phyloP scores from a whole-genome alignment of 2,113 vertebrate species.

The Chamaea fasciata region DNA sequence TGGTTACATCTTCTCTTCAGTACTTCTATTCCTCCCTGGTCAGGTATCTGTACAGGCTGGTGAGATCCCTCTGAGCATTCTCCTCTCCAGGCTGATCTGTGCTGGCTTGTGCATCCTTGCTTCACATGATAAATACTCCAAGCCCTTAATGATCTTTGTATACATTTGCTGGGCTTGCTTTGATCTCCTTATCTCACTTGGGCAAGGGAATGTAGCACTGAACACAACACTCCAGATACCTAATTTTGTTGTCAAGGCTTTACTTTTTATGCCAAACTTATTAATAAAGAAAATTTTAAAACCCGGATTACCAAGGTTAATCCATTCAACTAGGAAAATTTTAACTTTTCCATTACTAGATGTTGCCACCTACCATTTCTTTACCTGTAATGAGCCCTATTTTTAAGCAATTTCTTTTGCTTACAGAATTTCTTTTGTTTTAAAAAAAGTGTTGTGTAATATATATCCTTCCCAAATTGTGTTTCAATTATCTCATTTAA shows the following conservation, averaged over 20 bases:
- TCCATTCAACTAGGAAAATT: background rate
- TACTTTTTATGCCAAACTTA: background rate
- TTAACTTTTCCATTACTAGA: background rate
- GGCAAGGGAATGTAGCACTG: background rate
- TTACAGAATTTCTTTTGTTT: background rate
- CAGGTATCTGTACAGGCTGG: background rate
- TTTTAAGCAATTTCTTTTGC: background rate
- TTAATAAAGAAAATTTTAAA: background rate
- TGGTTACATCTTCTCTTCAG: background rate
- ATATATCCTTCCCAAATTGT: background rate
- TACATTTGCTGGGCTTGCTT: background rate
- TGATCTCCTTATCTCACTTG: background rate
- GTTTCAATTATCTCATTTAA: background rate
- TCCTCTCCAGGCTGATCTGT: background rate
- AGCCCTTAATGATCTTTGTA: background rate
- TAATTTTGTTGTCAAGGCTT: background rate
- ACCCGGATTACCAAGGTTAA: background rate
- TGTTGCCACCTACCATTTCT: background rate
- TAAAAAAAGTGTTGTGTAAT: background rate
- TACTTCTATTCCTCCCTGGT: accelerated
- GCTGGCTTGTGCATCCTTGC: background rate
- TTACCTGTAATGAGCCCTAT: background rate
- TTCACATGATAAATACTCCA: background rate
- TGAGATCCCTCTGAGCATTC: background rate
- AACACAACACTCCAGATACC: background rate